These are phyloP conservation scores for Tetranychus truncatus DNA, from an alignment of 2,888 invertebrate genomes.

Conservation along the genomic window DNA sequence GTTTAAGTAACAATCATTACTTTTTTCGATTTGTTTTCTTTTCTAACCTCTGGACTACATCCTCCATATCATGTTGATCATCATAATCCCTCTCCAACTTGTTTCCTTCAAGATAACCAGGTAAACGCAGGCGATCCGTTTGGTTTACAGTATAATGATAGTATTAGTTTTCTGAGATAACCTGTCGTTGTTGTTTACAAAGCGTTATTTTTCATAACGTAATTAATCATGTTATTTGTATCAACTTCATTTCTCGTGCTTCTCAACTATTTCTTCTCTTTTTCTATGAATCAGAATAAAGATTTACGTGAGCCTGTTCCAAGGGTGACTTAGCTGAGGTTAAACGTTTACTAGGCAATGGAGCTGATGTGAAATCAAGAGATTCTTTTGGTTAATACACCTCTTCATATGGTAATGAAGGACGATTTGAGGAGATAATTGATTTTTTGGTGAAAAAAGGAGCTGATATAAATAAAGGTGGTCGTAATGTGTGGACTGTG, in stretches of 20 bases:
- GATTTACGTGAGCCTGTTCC: not conserved
- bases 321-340: slow-evolving; percentile 2
- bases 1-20: too few species aligned
- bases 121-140: not conserved
- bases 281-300: not conserved
- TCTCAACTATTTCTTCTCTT: not conserved
- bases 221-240: not conserved
- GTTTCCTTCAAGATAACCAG: not conserved
- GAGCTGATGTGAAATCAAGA: not conserved
- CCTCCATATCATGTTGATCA: not conserved
- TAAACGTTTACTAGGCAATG: not conserved
- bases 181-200: not conserved
- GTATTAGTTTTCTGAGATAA: not conserved
- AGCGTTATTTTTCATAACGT: not conserved
- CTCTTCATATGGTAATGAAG: slow-evolving; percentile 9
- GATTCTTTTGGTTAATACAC: slow-evolving; percentile 3
- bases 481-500: slow-evolving; percentile 7
- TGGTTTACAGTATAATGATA: not conserved
- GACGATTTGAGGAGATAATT: not conserved
- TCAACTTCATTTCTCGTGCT: not conserved
- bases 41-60: too few species aligned
- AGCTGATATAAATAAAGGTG: slow-evolving; percentile 6
- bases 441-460: not conserved
- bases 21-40: too few species aligned
- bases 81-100: not conserved